Evolutionary conservation across 2,797 vertebrate genomes (phyloP), one percentile per base, ranked within the genome.

Genomic region (Sebastes glaucus): DNA sequence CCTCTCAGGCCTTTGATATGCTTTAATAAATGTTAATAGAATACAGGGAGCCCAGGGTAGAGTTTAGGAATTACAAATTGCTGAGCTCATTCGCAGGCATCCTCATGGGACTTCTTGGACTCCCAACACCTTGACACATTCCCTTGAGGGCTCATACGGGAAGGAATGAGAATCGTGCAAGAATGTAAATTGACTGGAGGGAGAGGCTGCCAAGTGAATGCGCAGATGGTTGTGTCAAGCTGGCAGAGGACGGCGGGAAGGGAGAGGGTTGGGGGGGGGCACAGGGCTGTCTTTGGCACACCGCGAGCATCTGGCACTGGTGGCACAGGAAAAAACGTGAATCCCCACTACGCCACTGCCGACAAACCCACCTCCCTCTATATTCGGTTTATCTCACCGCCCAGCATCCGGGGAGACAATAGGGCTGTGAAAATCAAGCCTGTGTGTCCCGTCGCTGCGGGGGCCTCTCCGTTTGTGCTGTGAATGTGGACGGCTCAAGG

Each of bases 151-250:
- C 73, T 81, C 57, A 22, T 63, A 74, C 6, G 16, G 76, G 75
- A 71, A 74, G 68, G 86, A 89, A 74, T 64, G 85, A 85, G 78
- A 64, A 81, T 71, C n/a, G 61, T 82, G 80, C 74, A 23, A 80
- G 80, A 81, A 92, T 91, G 89, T 76, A 85, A 42, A 93, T 82
- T 72, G 89, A 83, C 85, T 89, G 82, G 68, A 88, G 89, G 89
- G 82, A 84, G 77, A 83, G 13, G 88, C 82, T 91, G 91, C 90
- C 87, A 84, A 89, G 86, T 67, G 68, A 80, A 81, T 30, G 46
- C 70, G 77, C 95, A 95, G 93, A 95, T 94, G 94, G 93, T 78
- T 78, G 85, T 84, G 89, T 92, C 85, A 78, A 82, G 84, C 91
- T 94, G 92, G 90, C 90, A 92, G 62, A 81, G 81, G 83, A 81